phyloP scores from a whole-genome alignment of 2,888 invertebrate species.

The Cylindroiulus punctatus region DNA sequence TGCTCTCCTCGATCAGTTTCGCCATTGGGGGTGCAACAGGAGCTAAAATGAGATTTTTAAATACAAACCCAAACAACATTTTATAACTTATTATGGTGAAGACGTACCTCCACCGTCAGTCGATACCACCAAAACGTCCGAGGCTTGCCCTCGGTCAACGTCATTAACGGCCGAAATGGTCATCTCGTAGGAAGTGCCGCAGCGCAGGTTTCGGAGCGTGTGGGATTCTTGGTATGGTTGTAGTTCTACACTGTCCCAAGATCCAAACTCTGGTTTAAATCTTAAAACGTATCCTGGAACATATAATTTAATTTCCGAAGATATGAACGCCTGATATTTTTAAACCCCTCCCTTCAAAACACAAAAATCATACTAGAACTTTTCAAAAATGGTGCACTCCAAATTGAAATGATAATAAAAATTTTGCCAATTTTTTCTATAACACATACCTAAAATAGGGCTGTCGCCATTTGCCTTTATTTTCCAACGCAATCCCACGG shows the following conservation, averaged over 20 bases:
- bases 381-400: too few species aligned
- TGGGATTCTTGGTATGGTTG: slow-evolving; percentile 64
- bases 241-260: slow-evolving; percentile 62
- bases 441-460: slow-evolving; percentile 42
- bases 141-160: slow-evolving; percentile 65
- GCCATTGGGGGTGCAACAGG: slow-evolving; percentile 66
- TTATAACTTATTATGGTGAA: neutral
- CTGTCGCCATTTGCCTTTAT: slow-evolving; percentile 50
- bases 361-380: too few species aligned
- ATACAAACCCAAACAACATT: neutral
- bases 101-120: slow-evolving; percentile 67
- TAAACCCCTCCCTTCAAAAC: too few species aligned
- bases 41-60: slow-evolving; percentile 62
- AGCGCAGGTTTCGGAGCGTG: slow-evolving; percentile 64
- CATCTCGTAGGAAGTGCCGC: slow-evolving; percentile 65
- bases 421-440: too few species aligned
- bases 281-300: slow-evolving; percentile 62
- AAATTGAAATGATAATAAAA: too few species aligned
- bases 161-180: slow-evolving; percentile 64
- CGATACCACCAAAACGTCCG: slow-evolving; percentile 64
- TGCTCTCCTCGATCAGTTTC: slow-evolving; percentile 65
- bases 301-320: neutral
- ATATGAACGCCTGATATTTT: neutral
- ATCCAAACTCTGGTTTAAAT: slow-evolving; percentile 64
- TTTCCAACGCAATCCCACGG: slow-evolving; percentile 52